Conservation (phyloP, 1,140 invertebrate species). For the Procambarus virginalis region DNA sequence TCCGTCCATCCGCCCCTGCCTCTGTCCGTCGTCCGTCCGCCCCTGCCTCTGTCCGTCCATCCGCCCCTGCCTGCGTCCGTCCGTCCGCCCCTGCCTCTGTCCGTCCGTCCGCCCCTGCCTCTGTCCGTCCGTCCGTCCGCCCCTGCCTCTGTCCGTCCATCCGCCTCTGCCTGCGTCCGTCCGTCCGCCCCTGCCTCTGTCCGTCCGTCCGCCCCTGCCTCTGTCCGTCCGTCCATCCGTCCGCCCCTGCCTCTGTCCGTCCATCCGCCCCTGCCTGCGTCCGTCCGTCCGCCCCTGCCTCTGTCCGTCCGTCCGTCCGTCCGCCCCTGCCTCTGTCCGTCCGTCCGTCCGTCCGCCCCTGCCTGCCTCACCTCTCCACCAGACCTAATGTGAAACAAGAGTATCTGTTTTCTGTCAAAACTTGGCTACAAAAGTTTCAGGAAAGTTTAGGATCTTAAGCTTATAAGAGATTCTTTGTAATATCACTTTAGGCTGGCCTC, state of each 20-base stretch:
- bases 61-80: not conserved
- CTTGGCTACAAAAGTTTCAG: constrained; percentile 54
- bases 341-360: not conserved
- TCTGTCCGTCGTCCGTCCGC: no score
- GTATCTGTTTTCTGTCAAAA: constrained; percentile 62
- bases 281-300: not conserved
- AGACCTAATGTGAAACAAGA: constrained; percentile 57
- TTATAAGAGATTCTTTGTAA: constrained; percentile 41
- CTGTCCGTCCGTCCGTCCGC: not conserved
- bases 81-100: not conserved
- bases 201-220: not conserved
- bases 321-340: not conserved
- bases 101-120: no score
- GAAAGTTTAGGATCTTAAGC: constrained; percentile 48
- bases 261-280: not conserved
- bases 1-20: no score
- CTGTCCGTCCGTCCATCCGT: not conserved
- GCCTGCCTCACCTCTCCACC: not conserved
- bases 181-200: not conserved
- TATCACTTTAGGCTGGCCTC: constrained; percentile 46
- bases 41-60: no score
- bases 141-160: not conserved
- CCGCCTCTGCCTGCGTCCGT: not conserved
- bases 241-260: not conserved
- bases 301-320: no score